A percentile compares a stretch with the other conserved stretches of the same genome.
Conservation (phyloP, 2,113 vertebrate genomes). For the Chaenocephalus aceratus region DNA sequence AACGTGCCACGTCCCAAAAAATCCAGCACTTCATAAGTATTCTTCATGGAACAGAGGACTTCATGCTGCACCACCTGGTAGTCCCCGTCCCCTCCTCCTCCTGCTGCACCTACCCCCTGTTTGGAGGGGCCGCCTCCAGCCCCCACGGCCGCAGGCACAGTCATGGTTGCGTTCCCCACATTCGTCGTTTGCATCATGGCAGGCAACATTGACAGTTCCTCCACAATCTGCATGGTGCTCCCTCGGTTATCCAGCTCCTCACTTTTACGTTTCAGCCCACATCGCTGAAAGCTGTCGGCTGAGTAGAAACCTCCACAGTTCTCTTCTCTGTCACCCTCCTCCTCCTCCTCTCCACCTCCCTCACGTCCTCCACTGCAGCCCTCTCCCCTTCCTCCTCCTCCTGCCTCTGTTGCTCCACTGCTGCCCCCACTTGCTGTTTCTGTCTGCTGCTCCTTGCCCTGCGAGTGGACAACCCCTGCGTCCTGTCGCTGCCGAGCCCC, state of each 20-base stretch:
- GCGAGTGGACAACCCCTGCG: conserved; percentile 65
- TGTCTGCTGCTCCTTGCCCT: conserved; percentile 75
- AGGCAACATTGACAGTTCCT: conserved; percentile 96
- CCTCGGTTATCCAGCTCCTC: conserved; percentile 92
- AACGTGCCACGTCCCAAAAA: conserved; percentile 98
- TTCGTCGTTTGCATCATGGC: conserved; percentile 96
- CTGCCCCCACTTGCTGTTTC: conserved; percentile 80
- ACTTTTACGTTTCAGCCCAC: conserved; percentile 98
- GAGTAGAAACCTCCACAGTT: conserved; percentile 85
- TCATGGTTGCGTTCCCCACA: conserved; percentile 90
- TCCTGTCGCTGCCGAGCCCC: conserved; percentile 66
- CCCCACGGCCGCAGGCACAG: conserved; percentile 80
- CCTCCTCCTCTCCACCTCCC: conserved; percentile 66
- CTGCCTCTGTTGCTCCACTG: conserved; percentile 83
- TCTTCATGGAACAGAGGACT: conserved; percentile 96
- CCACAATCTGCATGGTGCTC: conserved; percentile 97
- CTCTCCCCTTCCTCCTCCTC: conserved; percentile 83
- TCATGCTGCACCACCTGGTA: conserved; percentile 98
- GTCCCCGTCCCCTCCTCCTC: conserved; percentile 92
- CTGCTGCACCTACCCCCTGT: conserved; percentile 86
- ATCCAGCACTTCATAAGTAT: conserved; percentile 98
- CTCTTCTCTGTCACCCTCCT: conserved; percentile 71
- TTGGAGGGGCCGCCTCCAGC: conserved; percentile 84
- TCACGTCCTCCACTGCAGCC: conserved; percentile 74
- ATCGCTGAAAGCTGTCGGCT: conserved; percentile 92